Evolutionary conservation across 1,140 invertebrate species (phyloP), one percentile per base, ranked within the genome.

Genomic region (Caenorhabditis remanei): DNA sequence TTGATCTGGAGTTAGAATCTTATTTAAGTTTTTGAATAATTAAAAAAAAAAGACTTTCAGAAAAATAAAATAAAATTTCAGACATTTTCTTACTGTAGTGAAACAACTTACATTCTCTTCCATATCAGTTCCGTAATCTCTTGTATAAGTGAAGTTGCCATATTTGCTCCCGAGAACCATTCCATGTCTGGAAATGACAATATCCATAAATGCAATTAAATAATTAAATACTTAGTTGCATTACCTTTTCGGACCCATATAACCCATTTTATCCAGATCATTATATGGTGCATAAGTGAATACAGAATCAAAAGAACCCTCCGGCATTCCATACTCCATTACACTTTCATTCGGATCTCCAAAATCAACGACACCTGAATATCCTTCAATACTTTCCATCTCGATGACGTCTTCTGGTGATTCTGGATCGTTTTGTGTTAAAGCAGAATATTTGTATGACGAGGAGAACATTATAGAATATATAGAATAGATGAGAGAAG

Each of bases 231-330:
- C n/a, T 53, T 85, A 19, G 3, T 14, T 19, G 55, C 32, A 9
- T 65, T 50, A 87, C 88, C 82, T 58, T 63, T 87, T 87, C 21
- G 61, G 85, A 63, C 61, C 89, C 61, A 67, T n/a, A 83, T 89
- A 89, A 19, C 89, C 89, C 89, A 89, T 89, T 43, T 84, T 89
- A 53, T 89, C 89, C 9, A 89, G 56, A 61, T 89, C 89, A 71
- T 86, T 86, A 55, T 89, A 89, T 7, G 84, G 83, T 19, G 89
- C 89, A 85, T 89, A 89, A 32, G 89, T 89, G 53, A 89, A 89
- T 7, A 65, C 86, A 4, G 83, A 83, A n/a, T 84, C 84, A 21
- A 75, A 88, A 32, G 87, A 75, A n/a, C 87, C 87, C 21, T 84
- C 83, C 21, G 87, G 56, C 79, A 55, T 55, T 83, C 79, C 75